Percentiles rank a stretch among this genome's conserved stretches.
phyloP scores from a whole-genome alignment of 1,140 invertebrate species.

The Drosophila ohnishii region DNA sequence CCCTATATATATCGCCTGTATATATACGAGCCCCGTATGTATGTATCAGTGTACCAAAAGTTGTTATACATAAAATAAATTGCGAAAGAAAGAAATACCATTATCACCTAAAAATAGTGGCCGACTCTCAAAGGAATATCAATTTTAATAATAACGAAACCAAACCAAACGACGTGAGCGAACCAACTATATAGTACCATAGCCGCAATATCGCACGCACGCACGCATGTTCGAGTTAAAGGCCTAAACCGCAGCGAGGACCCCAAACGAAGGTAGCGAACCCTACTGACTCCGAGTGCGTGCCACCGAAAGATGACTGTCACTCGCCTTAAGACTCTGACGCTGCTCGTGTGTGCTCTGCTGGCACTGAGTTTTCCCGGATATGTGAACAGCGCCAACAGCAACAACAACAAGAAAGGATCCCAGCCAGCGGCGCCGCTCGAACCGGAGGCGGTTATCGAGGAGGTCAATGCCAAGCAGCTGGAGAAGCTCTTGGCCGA shows the following conservation, averaged over 20 bases:
- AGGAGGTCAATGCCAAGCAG: constrained; percentile 95
- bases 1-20: constrained; percentile 63
- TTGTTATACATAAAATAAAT: constrained; percentile 62
- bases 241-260: constrained; percentile 34
- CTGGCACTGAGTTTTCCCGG: constrained; percentile 82
- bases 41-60: constrained; percentile 78
- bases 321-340: constrained; percentile 81
- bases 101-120: constrained; percentile 80
- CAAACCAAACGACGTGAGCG: constrained; percentile 61
- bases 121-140: constrained; percentile 68
- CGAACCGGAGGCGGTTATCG: constrained; percentile 90
- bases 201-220: constrained; percentile 33
- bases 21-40: constrained; percentile 65
- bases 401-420: constrained; percentile 68
- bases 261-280: constrained; percentile 39
- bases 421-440: constrained; percentile 67
- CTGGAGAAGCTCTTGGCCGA: constrained; percentile 93
- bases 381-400: constrained; percentile 79
- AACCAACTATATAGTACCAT: constrained; percentile 30
- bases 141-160: constrained; percentile 68
- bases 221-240: constrained; percentile 75
- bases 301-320: constrained; percentile 75
- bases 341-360: constrained; percentile 78
- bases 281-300: constrained; percentile 35
- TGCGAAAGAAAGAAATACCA: constrained; percentile 72